These are phyloP conservation scores for Stenurella melanura DNA, from an alignment of 2,888 invertebrate species.

Conservation along the genomic window DNA sequence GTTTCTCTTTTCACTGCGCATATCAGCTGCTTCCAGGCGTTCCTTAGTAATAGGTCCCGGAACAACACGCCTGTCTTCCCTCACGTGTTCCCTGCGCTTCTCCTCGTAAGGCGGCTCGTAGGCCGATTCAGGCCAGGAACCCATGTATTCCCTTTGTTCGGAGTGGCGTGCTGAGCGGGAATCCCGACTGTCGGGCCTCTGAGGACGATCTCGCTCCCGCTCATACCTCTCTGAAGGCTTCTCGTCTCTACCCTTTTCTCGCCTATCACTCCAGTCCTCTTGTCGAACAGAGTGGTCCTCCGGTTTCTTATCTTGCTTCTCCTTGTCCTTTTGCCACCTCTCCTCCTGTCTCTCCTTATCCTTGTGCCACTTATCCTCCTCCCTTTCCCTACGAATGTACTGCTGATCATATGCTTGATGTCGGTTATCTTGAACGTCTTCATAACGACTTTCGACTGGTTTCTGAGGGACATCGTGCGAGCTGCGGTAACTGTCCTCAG, in stretches of 20 bases:
- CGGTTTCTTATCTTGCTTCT: conserved; percentile 46
- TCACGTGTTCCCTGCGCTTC: conserved; percentile 65
- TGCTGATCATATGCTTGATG: conserved; percentile 71
- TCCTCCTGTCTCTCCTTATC: conserved; percentile 49
- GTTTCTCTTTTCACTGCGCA: conserved; percentile 74
- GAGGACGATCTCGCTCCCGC: conserved; percentile 73
- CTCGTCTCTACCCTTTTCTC: conserved; percentile 63
- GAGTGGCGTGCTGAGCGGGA: conserved; percentile 76
- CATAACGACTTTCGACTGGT: conserved; percentile 31
- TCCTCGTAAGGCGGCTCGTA: conserved; percentile 69
- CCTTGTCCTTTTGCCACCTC: conserved; percentile 45
- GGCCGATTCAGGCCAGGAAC: conserved; percentile 74
- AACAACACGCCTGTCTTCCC: conserved; percentile 72
- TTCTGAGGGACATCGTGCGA: conserved; percentile 62
- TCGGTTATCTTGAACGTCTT: conserved; percentile 59
- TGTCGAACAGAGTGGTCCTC: conserved; percentile 47
- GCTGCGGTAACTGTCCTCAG: conserved; percentile 67
- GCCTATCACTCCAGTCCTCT: conserved; percentile 65
- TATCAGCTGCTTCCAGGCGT: conserved; percentile 77
- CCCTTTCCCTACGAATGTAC: conserved; percentile 58
- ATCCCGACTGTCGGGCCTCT: conserved; percentile 78
- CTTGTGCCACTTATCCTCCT: conserved; percentile 55
- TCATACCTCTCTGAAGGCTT: conserved; percentile 68
- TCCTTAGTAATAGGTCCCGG: conserved; percentile 79
- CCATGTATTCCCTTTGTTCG: conserved; percentile 67